Evolutionary conservation across 2,113 vertebrate genomes (phyloP).

Genomic region (Sula dactylatra): DNA sequence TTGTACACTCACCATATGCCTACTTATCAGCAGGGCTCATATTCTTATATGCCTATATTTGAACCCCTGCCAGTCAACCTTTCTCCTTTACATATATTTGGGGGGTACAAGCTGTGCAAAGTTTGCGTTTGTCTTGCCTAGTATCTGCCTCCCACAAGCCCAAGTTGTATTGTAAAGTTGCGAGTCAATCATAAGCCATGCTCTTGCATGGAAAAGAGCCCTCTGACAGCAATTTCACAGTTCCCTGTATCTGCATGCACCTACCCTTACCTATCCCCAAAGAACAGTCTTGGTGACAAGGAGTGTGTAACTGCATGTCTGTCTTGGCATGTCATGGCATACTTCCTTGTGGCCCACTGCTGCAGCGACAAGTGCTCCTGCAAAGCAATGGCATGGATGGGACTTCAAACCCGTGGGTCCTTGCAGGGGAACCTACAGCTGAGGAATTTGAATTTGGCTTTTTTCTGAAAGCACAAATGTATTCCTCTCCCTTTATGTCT

Average conservation of each 20-base stretch:
- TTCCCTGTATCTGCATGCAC: neutral
- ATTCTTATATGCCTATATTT: neutral
- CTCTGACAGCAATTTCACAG: neutral
- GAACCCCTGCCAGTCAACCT: neutral
- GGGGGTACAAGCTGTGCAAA: neutral
- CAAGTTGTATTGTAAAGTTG: neutral
- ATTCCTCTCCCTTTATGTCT: neutral
- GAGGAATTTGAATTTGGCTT: neutral
- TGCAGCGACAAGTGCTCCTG: neutral
- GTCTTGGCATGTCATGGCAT: neutral
- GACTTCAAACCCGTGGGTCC: neutral
- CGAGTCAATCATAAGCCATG: neutral
- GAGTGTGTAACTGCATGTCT: neutral
- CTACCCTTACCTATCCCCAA: neutral
- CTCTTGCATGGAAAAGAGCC: neutral
- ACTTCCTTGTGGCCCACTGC: neutral
- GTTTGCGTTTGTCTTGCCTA: neutral
- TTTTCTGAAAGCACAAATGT: neutral
- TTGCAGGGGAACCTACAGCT: neutral
- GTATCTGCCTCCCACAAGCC: neutral
- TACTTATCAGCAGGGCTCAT: neutral
- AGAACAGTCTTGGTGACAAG: neutral
- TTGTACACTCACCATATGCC: neutral
- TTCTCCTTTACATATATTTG: fast-evolving
- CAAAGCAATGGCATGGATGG: neutral